Base-by-base conservation (phyloP, 2,797 vertebrate genomes). In the Dermochelys coriacea region DNA sequence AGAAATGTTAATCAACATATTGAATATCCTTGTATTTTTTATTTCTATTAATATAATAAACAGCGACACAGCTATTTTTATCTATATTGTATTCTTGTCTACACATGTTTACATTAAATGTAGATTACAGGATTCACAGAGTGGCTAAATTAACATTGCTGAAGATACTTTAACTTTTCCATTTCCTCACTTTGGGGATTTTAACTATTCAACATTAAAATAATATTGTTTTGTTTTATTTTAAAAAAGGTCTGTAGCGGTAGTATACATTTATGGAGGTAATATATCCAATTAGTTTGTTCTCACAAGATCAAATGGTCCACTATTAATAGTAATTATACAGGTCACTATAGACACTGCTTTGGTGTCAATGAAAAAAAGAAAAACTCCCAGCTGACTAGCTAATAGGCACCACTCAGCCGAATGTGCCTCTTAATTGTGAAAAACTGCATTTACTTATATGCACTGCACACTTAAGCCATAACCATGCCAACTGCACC, bases 321-420 rank as follows among this genome's bases (percentile, higher is more conserved):
- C 79, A 31, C 82, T 78, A 84, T 94, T 90, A 93, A 93, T 96
- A 96, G 95, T 75, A 71, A 89, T 92, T 95, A 93, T 91, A 91
- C 34, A 89, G 87, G 84, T 77, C 71, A 84, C 47, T 79, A 83
- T 47, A 87, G 92, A 94, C 82, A 71, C 82, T 68, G 89, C 84
- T 80, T 86, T 93, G 90, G 80, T 3, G 49, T 47, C 83, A 93
- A 41, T 71, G 74, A 16, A 45, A 8, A 41, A 74, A 45, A 74
- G 37, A 21, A 77, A 77, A 49, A 27, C 47, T 77, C 29, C 27
- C 29, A 49, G 45, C 45, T 49, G 74, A 77, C 5, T 77, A 31
- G 74, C 27, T 77, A 49, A 77, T 25, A 47, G 8, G 74, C 25
- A 77, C 45, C 11, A 25, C 74, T 77, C 21, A 45, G 18, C 37